Evolutionary conservation across 2,888 invertebrate species (phyloP).

Genomic region (Teleiodes luculella): DNA sequence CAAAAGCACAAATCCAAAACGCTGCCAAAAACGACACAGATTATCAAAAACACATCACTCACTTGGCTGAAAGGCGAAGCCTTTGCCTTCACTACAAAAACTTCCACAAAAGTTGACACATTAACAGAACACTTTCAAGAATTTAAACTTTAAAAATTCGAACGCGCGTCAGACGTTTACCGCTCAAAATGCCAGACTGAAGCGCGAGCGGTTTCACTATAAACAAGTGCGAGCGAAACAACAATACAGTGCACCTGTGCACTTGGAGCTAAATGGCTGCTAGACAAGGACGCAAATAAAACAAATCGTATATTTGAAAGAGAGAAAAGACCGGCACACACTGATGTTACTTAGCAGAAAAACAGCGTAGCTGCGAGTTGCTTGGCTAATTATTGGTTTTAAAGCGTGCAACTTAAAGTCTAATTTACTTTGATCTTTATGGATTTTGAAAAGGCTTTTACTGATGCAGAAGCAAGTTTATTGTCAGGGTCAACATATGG

Average conservation of each 20-base stretch:
- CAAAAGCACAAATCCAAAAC: conserved; percentile 22
- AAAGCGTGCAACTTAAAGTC: background rate
- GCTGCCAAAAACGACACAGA: conserved; percentile 45
- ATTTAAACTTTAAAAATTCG: conserved; percentile 24
- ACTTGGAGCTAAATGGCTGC: conserved; percentile 66
- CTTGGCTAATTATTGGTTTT: conserved; percentile 24
- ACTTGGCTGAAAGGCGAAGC: conserved; percentile 35
- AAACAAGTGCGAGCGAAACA: conserved; percentile 63
- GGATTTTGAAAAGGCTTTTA: background rate
- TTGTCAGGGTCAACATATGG: conserved; percentile 76
- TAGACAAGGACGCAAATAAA: conserved; percentile 60
- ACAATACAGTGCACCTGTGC: conserved; percentile 66
- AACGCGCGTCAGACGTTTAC: conserved; percentile 41
- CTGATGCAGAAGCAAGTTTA: conserved; percentile 41
- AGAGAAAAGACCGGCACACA: conserved; percentile 44
- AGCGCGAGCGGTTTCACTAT: conserved; percentile 40
- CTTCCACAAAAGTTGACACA: conserved; percentile 34
- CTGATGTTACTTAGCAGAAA: conserved; percentile 18
- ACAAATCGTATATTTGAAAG: conserved; percentile 58
- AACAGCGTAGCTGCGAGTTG: conserved; percentile 37
- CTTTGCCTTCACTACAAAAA: conserved; percentile 36
- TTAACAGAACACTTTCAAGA: conserved; percentile 45
- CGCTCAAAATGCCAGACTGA: conserved; percentile 53
- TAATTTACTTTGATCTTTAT: background rate
- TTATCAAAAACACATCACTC: conserved; percentile 31